A percentile compares a stretch with the other conserved stretches of the same genome.
Evolutionary conservation across 2,888 invertebrate genomes (phyloP).

Genomic region (Agrotis segetum): DNA sequence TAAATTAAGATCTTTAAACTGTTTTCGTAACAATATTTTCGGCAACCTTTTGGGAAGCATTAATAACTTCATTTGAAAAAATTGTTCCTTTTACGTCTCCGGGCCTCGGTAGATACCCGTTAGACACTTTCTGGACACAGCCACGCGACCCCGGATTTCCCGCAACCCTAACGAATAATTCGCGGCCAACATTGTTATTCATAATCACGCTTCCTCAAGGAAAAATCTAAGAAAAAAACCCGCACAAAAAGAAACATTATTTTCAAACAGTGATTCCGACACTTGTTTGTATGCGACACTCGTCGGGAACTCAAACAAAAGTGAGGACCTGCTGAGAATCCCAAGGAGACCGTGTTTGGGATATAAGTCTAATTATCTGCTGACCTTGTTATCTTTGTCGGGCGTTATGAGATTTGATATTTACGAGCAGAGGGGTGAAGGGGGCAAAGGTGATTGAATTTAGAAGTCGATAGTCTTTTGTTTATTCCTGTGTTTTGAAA

Average conservation of each 20-base stretch:
- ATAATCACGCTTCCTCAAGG: slow-evolving; percentile 39
- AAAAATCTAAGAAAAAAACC: slow-evolving; percentile 24
- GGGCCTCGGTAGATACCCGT: too few species aligned
- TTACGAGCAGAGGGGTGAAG: slow-evolving; percentile 21
- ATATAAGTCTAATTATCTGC: slow-evolving; percentile 50
- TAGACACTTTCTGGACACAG: too few species aligned
- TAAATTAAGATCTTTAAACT: neutral
- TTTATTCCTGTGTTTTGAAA: slow-evolving; percentile 12
- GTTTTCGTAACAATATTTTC: neutral
- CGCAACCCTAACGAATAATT: slow-evolving; percentile 29
- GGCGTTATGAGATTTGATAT: slow-evolving; percentile 51
- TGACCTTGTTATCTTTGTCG: slow-evolving; percentile 49
- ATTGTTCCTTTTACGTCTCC: too few species aligned
- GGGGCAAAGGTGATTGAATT: slow-evolving; percentile 33
- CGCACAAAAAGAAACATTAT: slow-evolving; percentile 55
- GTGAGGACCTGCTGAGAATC: slow-evolving; percentile 58
- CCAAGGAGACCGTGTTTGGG: slow-evolving; percentile 43
- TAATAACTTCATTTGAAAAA: too few species aligned
- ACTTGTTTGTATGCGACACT: slow-evolving; percentile 64
- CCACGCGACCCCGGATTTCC: too few species aligned
- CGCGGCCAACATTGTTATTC: slow-evolving; percentile 33
- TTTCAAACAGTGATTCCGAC: slow-evolving; percentile 54
- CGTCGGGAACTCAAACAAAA: slow-evolving; percentile 61
- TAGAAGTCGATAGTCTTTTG: slow-evolving; percentile 12
- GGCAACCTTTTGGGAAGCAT: too few species aligned